Evolutionary conservation across 2,113 vertebrate genomes (phyloP), one percentile per base, ranked within the genome.

Genomic region (Collichthys lucidus): DNA sequence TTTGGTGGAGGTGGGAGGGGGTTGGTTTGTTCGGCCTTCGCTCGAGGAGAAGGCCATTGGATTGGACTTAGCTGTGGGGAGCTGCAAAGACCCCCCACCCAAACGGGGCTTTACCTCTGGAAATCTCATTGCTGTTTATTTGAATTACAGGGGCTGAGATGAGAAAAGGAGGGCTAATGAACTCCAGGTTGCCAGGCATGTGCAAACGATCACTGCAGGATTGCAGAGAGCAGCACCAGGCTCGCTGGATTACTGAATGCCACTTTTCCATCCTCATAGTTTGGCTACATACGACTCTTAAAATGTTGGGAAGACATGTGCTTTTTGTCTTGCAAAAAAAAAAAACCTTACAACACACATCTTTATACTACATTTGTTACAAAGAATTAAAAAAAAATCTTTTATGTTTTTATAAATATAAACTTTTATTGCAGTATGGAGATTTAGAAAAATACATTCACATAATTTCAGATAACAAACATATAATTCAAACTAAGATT

Each of bases 381-480:
- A 79, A 89, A 84, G 19, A 86, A 83, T 56, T 15, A 2, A 15
- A 16, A 20, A 20, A 20, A 78, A 47, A 29, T 14, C 40, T 75
- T 82, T 82, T 77, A 85, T 40, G 11, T 96, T 96, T 95, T 96
- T 98, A 98, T 98, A 98, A 98, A 98, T 98, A 98, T 99, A 98
- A 98, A 95, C 97, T 96, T 99, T 98, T 98, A 99, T 98, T 99
- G 92, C 96, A 97, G 96, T 96, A 97, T 96, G 95, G 95, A 96
- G 96, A 96, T 92, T 98, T 99, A 99, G 97, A 99, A 99, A 99
- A 99, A 98, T 99, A 99, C 98, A 97, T 98, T 97, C 97, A 97
- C 96, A 97, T 97, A 96, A 98, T 98, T 97, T 98, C 96, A 97
- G 96, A 97, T 97, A 97, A 97, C 96, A 97, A 95, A 98, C 96